Conservation (phyloP, 2,888 invertebrate species). For the Leucophora obtusa region DNA sequence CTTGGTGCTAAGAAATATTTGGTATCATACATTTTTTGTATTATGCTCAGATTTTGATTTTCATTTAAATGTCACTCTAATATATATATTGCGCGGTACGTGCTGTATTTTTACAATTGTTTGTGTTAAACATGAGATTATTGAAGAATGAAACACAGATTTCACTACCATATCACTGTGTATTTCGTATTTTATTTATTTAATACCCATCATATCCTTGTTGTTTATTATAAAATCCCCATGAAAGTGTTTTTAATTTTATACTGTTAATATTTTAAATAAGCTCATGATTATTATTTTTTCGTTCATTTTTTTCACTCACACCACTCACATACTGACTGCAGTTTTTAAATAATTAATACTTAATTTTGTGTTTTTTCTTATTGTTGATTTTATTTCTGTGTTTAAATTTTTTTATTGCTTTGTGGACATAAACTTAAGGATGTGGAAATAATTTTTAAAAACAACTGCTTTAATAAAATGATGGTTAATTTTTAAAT, state of each 20-base stretch:
- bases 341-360: constrained; percentile 53
- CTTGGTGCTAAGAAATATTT: too few species aligned
- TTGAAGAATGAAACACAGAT: neutral
- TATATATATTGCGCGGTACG: neutral
- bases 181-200: constrained; percentile 47
- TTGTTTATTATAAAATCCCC: constrained; percentile 51
- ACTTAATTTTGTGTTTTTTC: constrained; percentile 54
- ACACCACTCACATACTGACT: constrained; percentile 34
- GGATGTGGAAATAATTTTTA: constrained; percentile 50
- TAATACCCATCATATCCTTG: constrained; percentile 50
- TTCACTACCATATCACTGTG: neutral
- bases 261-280: constrained; percentile 58
- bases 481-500: neutral
- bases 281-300: constrained; percentile 48
- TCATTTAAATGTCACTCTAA: too few species aligned
- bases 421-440: constrained; percentile 35
- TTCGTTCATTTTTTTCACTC: constrained; percentile 24
- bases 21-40: too few species aligned
- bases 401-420: constrained; percentile 13
- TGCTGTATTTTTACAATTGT: constrained; percentile 29
- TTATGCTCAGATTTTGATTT: too few species aligned
- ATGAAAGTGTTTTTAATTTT: constrained; percentile 58
- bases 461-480: neutral
- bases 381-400: constrained; percentile 51
- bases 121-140: constrained; percentile 20